Percentiles rank a stretch among this genome's conserved stretches.
Evolutionary conservation across 2,888 invertebrate species (phyloP).

Genomic region (Leucoma salicis): DNA sequence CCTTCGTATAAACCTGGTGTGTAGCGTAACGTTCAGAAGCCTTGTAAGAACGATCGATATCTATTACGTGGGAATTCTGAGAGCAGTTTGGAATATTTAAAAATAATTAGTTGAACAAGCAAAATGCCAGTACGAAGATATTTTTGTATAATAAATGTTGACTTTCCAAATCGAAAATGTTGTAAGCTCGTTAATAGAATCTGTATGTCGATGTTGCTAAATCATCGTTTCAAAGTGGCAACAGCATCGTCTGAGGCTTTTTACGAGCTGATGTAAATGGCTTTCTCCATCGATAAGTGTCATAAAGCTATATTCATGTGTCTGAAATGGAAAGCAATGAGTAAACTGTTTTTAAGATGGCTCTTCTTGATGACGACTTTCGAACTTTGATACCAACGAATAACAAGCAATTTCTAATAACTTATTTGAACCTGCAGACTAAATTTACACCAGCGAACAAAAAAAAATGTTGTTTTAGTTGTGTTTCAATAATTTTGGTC

Average conservation of each 20-base stretch:
- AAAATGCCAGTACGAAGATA: slow-evolving; percentile 14
- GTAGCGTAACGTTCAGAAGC: slow-evolving; percentile 65
- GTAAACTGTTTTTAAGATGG: slow-evolving; percentile 20
- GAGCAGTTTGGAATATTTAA: slow-evolving; percentile 28
- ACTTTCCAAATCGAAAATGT: slow-evolving; percentile 42
- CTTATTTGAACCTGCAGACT: no score
- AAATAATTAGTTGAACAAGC: slow-evolving; percentile 23
- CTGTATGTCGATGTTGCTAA: slow-evolving; percentile 35
- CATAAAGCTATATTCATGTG: slow-evolving; percentile 15
- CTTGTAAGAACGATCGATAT: slow-evolving; percentile 71
- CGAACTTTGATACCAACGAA: slow-evolving; percentile 3
- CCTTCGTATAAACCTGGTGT: slow-evolving; percentile 48
- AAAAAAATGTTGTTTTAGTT: no score
- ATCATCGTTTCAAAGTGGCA: slow-evolving; percentile 41
- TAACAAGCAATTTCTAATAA: no score
- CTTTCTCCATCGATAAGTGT: slow-evolving; percentile 38
- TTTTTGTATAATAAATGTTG: slow-evolving; percentile 18
- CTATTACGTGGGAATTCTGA: slow-evolving; percentile 57
- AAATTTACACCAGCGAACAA: no score
- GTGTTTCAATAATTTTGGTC: no score
- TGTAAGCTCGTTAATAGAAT: slow-evolving; percentile 30
- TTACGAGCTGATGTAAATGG: slow-evolving; percentile 24
- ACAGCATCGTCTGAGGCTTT: slow-evolving; percentile 22
- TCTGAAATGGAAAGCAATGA: slow-evolving; percentile 35
- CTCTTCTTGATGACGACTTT: slow-evolving; percentile 16